phyloP scores from a whole-genome alignment of 2,888 invertebrate genomes.

The Tenthredo distinguenda region DNA sequence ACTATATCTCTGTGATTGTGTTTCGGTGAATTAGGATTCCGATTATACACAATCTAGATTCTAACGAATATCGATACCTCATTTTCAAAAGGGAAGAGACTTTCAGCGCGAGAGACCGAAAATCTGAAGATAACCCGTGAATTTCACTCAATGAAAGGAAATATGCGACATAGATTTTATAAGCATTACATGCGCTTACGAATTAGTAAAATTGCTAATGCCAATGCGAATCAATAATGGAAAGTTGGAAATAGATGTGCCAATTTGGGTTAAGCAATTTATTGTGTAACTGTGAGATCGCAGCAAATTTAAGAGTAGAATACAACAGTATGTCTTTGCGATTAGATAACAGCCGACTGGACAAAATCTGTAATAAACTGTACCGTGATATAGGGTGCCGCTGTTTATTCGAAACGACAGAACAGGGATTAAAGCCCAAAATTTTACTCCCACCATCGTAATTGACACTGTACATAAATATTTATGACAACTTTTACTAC shows the following conservation, averaged over 20 bases:
- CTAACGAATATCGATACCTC: background rate
- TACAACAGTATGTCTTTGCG: background rate
- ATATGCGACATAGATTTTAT: background rate
- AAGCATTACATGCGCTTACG: background rate
- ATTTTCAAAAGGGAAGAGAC: background rate
- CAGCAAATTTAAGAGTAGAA: background rate
- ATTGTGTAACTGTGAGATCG: background rate
- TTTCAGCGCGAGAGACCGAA: background rate
- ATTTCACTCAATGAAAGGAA: background rate
- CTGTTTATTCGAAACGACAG: constrained; percentile 5
- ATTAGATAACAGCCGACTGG: background rate
- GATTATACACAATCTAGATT: background rate
- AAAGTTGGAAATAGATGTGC: background rate
- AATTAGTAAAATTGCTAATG: background rate
- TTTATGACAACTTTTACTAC: background rate
- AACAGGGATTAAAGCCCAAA: background rate
- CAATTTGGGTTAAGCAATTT: background rate
- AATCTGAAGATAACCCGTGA: background rate
- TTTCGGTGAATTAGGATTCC: background rate
- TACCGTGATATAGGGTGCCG: background rate
- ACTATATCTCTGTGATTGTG: background rate
- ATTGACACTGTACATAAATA: background rate
- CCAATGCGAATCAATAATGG: background rate
- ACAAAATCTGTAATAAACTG: background rate
- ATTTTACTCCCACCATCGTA: background rate